Evolutionary conservation across 92 coral and sea anemone species (phyloP), one percentile per base, ranked within the genome.

Genomic region (Paragorgia papillata): DNA sequence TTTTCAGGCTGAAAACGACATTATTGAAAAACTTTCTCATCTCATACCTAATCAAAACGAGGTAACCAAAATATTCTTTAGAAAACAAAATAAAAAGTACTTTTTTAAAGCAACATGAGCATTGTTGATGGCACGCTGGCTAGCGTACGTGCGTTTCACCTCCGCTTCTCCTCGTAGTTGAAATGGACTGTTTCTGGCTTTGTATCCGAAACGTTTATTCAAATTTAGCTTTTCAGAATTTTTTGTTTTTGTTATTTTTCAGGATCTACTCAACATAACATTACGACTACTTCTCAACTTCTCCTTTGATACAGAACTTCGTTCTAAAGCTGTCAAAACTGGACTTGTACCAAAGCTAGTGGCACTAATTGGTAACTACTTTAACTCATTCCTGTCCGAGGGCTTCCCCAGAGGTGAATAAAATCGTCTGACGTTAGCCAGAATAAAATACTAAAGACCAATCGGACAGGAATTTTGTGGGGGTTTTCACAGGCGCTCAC

Each of bases 331-430:
- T 32, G 97, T 94, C 46, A 94, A 94, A 62, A 90, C 83, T 55
- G 97, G 97, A 20, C 82, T 94, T 25, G 90, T 94, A 7, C 97
- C 97, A 18, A 94, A 94, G 78, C 94, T 94, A 30, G 97, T 86
- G n/a, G 91, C 74, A 53, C 90, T 94, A 22, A 87, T 94, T 29
- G 76, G 97, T 91, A 73, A 85, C 96, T 87, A 56, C 18, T 7
- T 17, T 12, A 21, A n/a, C n/a, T n/a, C n/a, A n/a, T n/a, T n/a
- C n/a, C n/a, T n/a, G n/a, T n/a, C n/a, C n/a, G n/a, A n/a, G n/a
- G n/a, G n/a, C n/a, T n/a, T n/a, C n/a, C n/a, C n/a, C n/a, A n/a
- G n/a, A n/a, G n/a, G n/a, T n/a, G n/a, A n/a, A n/a, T n/a, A n/a
- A n/a, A n/a, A n/a, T n/a, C n/a, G n/a, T n/a, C n/a, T n/a, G n/a